Conservation (phyloP, 2,888 invertebrate genomes). For the Dryadula phaetusa region DNA sequence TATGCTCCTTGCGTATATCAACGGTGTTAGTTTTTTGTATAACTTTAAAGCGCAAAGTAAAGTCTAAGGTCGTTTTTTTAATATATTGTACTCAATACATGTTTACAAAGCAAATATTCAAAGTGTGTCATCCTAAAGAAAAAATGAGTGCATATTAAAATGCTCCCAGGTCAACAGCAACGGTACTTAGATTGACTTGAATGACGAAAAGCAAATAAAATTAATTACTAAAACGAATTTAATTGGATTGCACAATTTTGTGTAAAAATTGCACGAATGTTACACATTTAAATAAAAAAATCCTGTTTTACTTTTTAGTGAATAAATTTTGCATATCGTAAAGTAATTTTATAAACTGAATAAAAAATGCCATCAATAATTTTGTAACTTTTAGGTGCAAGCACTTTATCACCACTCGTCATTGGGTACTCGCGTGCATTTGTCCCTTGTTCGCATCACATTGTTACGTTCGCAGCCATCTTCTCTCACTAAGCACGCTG, state of each 20-base stretch:
- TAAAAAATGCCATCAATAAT: slow-evolving; percentile 31
- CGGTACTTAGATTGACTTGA: slow-evolving; percentile 21
- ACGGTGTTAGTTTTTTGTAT: slow-evolving; percentile 83
- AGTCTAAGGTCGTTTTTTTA: slow-evolving; percentile 8
- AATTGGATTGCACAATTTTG: slow-evolving; percentile 22
- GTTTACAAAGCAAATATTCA: slow-evolving; percentile 14
- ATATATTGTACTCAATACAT: slow-evolving; percentile 11
- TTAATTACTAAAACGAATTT: slow-evolving; percentile 8
- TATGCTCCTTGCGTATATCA: slow-evolving; percentile 91
- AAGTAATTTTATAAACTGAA: not conserved
- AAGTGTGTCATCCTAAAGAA: slow-evolving; percentile 21
- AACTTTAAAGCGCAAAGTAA: not conserved
- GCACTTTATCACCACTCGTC: slow-evolving; percentile 91
- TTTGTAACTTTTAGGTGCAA: slow-evolving; percentile 83
- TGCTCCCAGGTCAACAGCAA: slow-evolving; percentile 17
- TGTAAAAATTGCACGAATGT: slow-evolving; percentile 2
- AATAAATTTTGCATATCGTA: not conserved
- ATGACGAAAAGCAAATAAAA: slow-evolving; percentile 24
- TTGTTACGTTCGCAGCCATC: slow-evolving; percentile 87
- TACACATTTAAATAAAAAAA: not conserved
- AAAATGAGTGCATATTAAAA: slow-evolving; percentile 27
- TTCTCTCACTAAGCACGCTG: slow-evolving; percentile 86
- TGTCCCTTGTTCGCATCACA: slow-evolving; percentile 88
- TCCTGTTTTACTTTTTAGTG: not conserved
- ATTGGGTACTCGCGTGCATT: slow-evolving; percentile 86